phyloP scores from a whole-genome alignment of 2,113 vertebrate species.

The Aegithalos caudatus region DNA sequence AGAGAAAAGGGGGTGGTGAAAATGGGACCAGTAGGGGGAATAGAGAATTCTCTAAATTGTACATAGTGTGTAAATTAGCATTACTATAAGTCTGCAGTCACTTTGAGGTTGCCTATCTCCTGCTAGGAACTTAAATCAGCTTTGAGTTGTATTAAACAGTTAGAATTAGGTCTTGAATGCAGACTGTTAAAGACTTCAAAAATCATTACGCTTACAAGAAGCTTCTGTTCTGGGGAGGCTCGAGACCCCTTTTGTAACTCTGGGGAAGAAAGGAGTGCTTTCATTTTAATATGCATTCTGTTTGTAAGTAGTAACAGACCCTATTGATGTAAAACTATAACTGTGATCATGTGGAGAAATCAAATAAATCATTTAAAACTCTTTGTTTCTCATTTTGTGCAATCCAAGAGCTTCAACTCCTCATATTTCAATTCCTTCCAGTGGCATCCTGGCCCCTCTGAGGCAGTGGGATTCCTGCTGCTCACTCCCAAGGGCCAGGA shows the following conservation, averaged over 20 bases:
- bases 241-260: constrained; percentile 75
- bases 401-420: not conserved
- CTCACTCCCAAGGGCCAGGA: not conserved
- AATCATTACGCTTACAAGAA: constrained; percentile 64
- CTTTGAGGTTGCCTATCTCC: constrained; percentile 70
- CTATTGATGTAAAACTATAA: constrained; percentile 89
- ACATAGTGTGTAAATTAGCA: constrained; percentile 81
- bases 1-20: constrained; percentile 27
- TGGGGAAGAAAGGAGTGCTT: constrained; percentile 77
- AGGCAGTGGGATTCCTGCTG: not conserved
- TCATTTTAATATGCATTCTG: constrained; percentile 87
- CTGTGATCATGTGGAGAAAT: constrained; percentile 91
- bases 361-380: constrained; percentile 87
- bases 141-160: constrained; percentile 72
- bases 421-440: not conserved
- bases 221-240: constrained; percentile 76
- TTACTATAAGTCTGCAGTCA: constrained; percentile 74
- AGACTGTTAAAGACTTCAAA: constrained; percentile 73
- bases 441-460: not conserved
- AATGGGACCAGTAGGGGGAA: constrained; percentile 51
- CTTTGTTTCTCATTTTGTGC: constrained; percentile 55
- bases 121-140: constrained; percentile 75
- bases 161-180: constrained; percentile 75
- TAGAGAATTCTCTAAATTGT: constrained; percentile 73
- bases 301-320: constrained; percentile 87